Percentiles rank a stretch among this genome's conserved stretches.
Conservation (phyloP, 2,888 invertebrate genomes). For the Macrosoma leucophasiata region DNA sequence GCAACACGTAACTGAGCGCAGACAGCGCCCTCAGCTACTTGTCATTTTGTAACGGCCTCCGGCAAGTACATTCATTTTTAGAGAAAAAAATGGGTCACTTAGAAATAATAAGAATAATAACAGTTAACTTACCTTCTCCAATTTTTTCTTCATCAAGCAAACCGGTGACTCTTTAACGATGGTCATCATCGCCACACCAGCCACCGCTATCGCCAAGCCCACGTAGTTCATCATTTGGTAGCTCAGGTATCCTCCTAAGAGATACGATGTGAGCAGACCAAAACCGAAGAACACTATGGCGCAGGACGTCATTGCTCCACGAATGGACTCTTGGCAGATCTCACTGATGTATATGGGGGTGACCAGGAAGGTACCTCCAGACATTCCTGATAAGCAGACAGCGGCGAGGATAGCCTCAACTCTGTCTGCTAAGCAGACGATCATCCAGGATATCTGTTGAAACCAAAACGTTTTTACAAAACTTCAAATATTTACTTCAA, state of each 20-base stretch:
- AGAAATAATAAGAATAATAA: no score
- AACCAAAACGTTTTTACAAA: no score
- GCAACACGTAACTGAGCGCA: no score
- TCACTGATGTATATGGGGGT: conserved; percentile 32
- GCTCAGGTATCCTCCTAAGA: conserved; percentile 40
- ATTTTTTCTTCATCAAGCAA: conserved; percentile 26
- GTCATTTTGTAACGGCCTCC: no score
- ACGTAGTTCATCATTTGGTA: conserved; percentile 41
- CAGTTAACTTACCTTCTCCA: conserved; percentile 32
- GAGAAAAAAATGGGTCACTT: no score
- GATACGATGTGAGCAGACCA: conserved; percentile 28
- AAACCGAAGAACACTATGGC: conserved; percentile 25
- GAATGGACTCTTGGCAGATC: conserved; percentile 28
- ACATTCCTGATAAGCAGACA: conserved; percentile 42
- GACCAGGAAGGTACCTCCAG: conserved; percentile 37
- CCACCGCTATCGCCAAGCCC: conserved; percentile 32
- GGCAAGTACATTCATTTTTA: no score
- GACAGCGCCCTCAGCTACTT: no score
- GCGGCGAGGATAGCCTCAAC: conserved; percentile 42
- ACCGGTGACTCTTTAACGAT: conserved; percentile 42
- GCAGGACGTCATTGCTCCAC: conserved; percentile 26
- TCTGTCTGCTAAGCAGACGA: conserved; percentile 33
- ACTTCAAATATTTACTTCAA: no score
- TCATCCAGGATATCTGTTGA: conserved; percentile 44
- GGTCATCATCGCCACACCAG: conserved; percentile 29